Evolutionary conservation across 2,888 invertebrate genomes (phyloP).

Genomic region (Panzeria rudis): DNA sequence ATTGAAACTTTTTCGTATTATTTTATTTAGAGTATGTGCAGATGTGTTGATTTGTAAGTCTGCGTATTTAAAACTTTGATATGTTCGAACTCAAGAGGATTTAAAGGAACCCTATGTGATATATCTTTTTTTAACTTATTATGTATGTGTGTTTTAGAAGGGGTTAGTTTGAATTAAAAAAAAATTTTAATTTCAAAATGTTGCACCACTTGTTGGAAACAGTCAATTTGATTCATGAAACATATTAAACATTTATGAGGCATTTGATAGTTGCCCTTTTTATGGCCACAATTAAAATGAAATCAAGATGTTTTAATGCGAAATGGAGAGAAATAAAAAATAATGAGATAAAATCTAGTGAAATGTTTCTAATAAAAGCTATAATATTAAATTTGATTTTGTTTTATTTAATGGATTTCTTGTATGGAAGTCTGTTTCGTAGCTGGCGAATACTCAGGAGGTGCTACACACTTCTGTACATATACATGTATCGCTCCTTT

Average conservation of each 20-base stretch:
- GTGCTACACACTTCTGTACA: too few relatives aligned
- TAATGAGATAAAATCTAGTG: neutral
- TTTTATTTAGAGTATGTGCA: neutral
- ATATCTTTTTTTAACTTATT: constrained; percentile 10
- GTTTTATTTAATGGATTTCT: neutral
- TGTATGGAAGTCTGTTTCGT: neutral
- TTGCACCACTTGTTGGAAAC: constrained; percentile 42
- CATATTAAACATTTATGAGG: constrained; percentile 16
- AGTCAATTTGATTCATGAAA: constrained; percentile 43
- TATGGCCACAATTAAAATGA: constrained; percentile 21
- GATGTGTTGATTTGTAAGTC: neutral
- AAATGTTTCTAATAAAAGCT: constrained; percentile 5
- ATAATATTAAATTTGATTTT: neutral
- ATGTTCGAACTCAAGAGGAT: constrained; percentile 61
- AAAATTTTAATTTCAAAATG: neutral
- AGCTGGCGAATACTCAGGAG: neutral
- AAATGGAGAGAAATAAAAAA: constrained; percentile 5
- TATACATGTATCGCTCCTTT: too few relatives aligned
- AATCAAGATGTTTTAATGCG: constrained; percentile 37
- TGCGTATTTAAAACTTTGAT: neutral
- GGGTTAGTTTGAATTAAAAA: constrained; percentile 17
- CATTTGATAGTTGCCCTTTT: constrained; percentile 35
- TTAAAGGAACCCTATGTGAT: constrained; percentile 59
- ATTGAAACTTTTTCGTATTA: constrained; percentile 32
- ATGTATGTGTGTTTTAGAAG: constrained; percentile 17